Percentiles rank a stretch among this genome's conserved stretches.
These are phyloP conservation scores for Trachelus iudaicus DNA, from an alignment of 2,888 invertebrate genomes.

Conservation along the genomic window DNA sequence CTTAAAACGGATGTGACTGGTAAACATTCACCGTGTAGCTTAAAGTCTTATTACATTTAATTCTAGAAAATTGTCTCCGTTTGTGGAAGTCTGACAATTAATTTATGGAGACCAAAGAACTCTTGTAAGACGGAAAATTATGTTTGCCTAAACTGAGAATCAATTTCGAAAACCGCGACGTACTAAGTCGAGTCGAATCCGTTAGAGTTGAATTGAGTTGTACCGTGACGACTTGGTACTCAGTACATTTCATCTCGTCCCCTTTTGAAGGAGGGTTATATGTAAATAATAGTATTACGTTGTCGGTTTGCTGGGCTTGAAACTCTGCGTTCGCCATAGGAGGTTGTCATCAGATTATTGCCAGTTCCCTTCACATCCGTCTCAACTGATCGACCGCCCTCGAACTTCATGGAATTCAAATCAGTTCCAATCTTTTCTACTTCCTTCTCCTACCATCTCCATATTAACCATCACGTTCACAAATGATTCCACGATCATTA, in stretches of 20 bases:
- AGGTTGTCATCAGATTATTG: constrained; percentile 49
- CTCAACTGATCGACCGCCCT: constrained; percentile 5
- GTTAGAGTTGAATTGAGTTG: not conserved
- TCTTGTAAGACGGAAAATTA: constrained; percentile 45
- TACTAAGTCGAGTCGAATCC: not conserved
- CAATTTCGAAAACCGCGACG: constrained; percentile 37
- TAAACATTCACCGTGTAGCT: no score
- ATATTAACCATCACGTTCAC: not conserved
- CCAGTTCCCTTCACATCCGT: constrained; percentile 36
- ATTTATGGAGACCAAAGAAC: not conserved
- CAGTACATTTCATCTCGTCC: constrained; percentile 3
- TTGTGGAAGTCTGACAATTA: no score
- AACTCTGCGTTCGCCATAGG: constrained; percentile 36
- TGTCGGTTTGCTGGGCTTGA: constrained; percentile 41
- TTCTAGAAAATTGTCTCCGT: no score
- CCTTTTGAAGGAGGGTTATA: constrained; percentile 26
- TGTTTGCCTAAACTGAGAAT: constrained; percentile 53
- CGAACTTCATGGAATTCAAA: constrained; percentile 45
- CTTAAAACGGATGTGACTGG: no score
- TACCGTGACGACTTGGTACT: not conserved
- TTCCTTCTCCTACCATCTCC: not conserved
- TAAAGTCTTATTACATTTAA: no score
- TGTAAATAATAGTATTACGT: constrained; percentile 62
- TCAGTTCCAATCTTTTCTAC: constrained; percentile 15
- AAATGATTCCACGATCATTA: not conserved